Base-by-base conservation (phyloP, 2,797 vertebrate genomes). In the Hafferia zeledoni region DNA sequence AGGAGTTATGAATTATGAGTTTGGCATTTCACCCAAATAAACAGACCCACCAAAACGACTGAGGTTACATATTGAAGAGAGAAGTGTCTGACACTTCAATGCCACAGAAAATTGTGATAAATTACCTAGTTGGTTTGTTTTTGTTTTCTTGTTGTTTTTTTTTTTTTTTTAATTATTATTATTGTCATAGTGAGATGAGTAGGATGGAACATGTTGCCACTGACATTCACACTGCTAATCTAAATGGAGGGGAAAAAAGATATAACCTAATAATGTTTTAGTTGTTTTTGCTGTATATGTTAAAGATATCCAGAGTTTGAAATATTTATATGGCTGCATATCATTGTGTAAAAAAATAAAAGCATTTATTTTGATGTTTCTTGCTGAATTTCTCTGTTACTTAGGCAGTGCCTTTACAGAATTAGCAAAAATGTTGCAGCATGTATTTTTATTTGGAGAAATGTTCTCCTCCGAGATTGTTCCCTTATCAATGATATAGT, bases 21-120 rank as follows among this genome's bases (percentile, higher is more conserved):
- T 91, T 89, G 53, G 33, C 49, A 74, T 92, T 93, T 94, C 81
- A 93, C 46, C 50, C 84, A 76, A 87, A 74, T 90, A 94, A 95
- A 91, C 27, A 95, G 43, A 49, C 25, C 50, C 0, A 0, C 30
- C 35, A 89, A n/a, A 78, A 83, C 83, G 71, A 80, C 4, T 89
- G 68, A 91, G 46, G 61, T 87, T 87, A 57, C 25, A 9, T 83
- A 89, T 68, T 80, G 22, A 77, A 59, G 82, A 64, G 18, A 83
- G 37, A 70, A 65, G 23, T 77, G 44, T 37, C 24, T 89, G 86
- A 94, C 47, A 84, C 27, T 64, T 6, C 60, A 13, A 68, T 87
- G 46, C n/a, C 60, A 56, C 17, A 87, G 49, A 85, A 93, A 93
- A 93, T 77, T 43, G 49, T 92, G 75, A 94, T 87, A 83, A 82